phyloP scores from a whole-genome alignment of 1,140 invertebrate species.

The Plodia interpunctella region DNA sequence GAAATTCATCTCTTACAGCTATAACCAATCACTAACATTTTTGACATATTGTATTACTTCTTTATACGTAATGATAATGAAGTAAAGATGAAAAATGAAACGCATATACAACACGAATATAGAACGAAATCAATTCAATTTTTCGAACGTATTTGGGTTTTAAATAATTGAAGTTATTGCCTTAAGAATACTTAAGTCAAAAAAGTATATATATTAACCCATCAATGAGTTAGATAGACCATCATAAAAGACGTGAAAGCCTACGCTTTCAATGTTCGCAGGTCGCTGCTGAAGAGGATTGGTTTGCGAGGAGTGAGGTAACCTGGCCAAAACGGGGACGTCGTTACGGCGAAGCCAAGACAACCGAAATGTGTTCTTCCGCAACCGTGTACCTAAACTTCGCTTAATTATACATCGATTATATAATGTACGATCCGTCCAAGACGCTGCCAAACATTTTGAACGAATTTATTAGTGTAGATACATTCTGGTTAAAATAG shows the following conservation, averaged over 20 bases:
- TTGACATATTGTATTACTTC: no score
- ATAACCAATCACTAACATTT: no score
- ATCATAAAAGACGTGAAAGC: constrained; percentile 67
- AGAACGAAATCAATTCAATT: no score
- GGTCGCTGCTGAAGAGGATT: constrained; percentile 74
- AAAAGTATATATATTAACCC: background rate
- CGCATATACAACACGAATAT: no score
- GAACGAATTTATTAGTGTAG: constrained; percentile 68
- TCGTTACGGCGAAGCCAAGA: constrained; percentile 16
- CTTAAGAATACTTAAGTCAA: no score
- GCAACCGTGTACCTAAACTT: constrained; percentile 48
- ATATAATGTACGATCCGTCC: constrained; percentile 69
- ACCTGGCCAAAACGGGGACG: constrained; percentile 46
- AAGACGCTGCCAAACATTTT: constrained; percentile 66
- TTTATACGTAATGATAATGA: no score
- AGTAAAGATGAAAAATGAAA: no score
- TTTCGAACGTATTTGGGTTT: no score
- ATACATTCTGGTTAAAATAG: constrained; percentile 42
- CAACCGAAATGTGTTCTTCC: constrained; percentile 58
- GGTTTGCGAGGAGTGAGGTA: constrained; percentile 69
- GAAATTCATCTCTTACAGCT: no score
- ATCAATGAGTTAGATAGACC: background rate
- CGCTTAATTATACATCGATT: constrained; percentile 54
- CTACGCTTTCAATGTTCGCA: constrained; percentile 61
- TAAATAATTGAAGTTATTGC: no score